Conservation (phyloP, 2,888 invertebrate species). For the Ochropleura leucogaster region DNA sequence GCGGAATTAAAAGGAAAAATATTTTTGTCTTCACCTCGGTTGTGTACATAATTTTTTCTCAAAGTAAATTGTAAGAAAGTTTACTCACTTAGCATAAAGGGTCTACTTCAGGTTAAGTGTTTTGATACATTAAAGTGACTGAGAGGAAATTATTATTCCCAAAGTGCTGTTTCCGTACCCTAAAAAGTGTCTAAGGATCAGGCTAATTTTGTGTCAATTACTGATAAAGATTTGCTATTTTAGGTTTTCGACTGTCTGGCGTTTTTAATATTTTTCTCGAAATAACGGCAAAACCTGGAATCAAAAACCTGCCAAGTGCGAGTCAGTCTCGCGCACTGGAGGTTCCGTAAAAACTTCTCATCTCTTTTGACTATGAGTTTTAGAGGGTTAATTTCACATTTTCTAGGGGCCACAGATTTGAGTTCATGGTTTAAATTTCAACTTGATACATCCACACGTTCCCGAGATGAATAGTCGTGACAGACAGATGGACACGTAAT, state of each 20-base stretch:
- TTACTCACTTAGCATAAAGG: slow-evolving; percentile 51
- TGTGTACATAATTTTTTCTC: slow-evolving; percentile 28
- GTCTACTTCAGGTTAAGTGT: slow-evolving; percentile 46
- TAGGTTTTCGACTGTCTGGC: background rate
- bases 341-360: too few relatives aligned
- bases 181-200: background rate
- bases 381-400: too few relatives aligned
- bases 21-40: slow-evolving; percentile 38
- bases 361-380: too few relatives aligned
- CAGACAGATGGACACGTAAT: too few relatives aligned
- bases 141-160: slow-evolving; percentile 20
- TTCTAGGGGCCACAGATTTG: too few relatives aligned
- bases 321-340: too few relatives aligned
- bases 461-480: too few relatives aligned
- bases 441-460: too few relatives aligned
- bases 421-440: too few relatives aligned
- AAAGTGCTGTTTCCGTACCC: slow-evolving; percentile 16
- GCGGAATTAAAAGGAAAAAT: slow-evolving; percentile 35
- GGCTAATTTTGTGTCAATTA: background rate
- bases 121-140: slow-evolving; percentile 51
- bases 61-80: slow-evolving; percentile 48
- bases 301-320: too few relatives aligned
- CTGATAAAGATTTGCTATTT: background rate
- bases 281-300: too few relatives aligned
- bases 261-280: too few relatives aligned